Conservation (phyloP, 2,113 vertebrate species). For the mouse (Mus musculus) region GRCm39 chr10:107401001-107401500, state of each 20-base stretch:
- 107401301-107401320: not conserved
- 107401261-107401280: not conserved
- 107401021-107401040: not conserved
- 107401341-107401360: not conserved
- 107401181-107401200: not conserved
- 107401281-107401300: not conserved
- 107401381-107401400: not conserved
- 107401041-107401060: fast-evolving
- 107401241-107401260: not conserved
- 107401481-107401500: not conserved
- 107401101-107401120: not conserved
- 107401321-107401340: not conserved
- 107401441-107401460: not conserved
- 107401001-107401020: not conserved
- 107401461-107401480: not conserved
- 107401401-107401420: not conserved
- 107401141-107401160: not conserved
- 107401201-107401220: not conserved
- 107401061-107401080: not conserved
- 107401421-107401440: not conserved
- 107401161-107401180: not conserved
- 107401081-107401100: not conserved
- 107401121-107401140: not conserved
- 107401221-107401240: not conserved
- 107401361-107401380: not conserved